Evolutionary conservation across 1,140 invertebrate species (phyloP).

Genomic region (Monomorium pharaonis): DNA sequence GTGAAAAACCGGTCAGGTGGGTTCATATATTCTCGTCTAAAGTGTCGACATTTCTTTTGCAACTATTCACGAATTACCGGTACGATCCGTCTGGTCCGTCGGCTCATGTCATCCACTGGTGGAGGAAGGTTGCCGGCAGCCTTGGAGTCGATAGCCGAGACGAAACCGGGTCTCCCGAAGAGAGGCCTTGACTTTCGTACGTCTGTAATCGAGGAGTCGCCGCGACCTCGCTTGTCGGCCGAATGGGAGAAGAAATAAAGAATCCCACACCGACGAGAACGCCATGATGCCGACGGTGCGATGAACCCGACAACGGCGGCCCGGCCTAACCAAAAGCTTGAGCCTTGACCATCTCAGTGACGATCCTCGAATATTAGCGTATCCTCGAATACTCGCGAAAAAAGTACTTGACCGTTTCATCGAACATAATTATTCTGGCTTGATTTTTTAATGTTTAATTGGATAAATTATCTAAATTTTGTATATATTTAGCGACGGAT

Average conservation of each 20-base stretch:
- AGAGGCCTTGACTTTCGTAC: constrained; percentile 36
- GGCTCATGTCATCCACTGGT: not conserved
- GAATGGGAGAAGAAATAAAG: constrained; percentile 26
- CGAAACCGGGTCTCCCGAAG: constrained; percentile 18
- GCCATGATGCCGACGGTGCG: not conserved
- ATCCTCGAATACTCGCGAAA: not conserved
- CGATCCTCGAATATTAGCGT: not conserved
- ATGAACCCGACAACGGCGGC: constrained; percentile 18
- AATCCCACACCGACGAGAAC: not conserved
- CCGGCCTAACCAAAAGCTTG: not conserved
- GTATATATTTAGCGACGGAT: not conserved
- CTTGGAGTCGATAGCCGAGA: constrained; percentile 35
- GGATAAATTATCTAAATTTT: not conserved
- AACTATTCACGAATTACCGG: constrained; percentile 9
- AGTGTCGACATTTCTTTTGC: not conserved
- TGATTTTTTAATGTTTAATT: not conserved
- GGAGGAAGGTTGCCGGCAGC: not conserved
- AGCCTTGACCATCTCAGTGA: not conserved
- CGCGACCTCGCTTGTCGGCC: constrained; percentile 10
- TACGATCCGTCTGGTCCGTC: constrained; percentile 4
- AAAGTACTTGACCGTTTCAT: not conserved
- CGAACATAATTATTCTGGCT: not conserved
- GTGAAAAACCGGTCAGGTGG: not conserved
- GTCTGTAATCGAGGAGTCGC: constrained; percentile 6
- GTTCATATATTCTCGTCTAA: not conserved